phyloP scores from a whole-genome alignment of 2,888 invertebrate genomes.

The Loripinus fragilis region DNA sequence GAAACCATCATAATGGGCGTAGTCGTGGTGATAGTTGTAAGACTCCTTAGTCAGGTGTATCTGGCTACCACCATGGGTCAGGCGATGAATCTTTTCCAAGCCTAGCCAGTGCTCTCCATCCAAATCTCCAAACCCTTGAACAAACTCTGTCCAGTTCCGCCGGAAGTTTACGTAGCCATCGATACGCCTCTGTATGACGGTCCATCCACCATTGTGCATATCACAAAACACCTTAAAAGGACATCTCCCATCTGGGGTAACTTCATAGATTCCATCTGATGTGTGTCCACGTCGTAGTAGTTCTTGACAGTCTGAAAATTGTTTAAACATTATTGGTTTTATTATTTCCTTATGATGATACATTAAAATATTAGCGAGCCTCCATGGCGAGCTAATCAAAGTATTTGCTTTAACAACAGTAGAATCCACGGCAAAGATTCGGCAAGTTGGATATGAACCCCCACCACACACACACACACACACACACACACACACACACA shows the following conservation, averaged over 20 bases:
- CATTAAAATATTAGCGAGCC: too few relatives aligned
- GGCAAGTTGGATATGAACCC: too few relatives aligned
- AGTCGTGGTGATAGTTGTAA: constrained; percentile 92
- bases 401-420: too few relatives aligned
- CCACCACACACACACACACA: too few relatives aligned
- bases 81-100: constrained; percentile 90
- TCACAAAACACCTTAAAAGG: constrained; percentile 89
- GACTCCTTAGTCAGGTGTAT: constrained; percentile 89
- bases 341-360: too few relatives aligned
- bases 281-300: constrained; percentile 21
- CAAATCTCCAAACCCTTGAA: constrained; percentile 90
- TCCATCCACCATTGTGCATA: constrained; percentile 86
- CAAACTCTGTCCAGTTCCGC: constrained; percentile 92
- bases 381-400: too few relatives aligned
- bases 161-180: constrained; percentile 92
- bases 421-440: too few relatives aligned
- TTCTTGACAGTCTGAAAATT: constrained; percentile 43
- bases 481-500: too few relatives aligned
- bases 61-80: constrained; percentile 85
- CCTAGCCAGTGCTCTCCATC: constrained; percentile 94
- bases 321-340: too few relatives aligned
- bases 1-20: constrained; percentile 90
- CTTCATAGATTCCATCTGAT: constrained; percentile 34
- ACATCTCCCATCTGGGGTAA: constrained; percentile 49
- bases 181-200: constrained; percentile 90